A percentile compares a stretch with the other conserved stretches of the same genome.
Evolutionary conservation across 2,888 invertebrate genomes (phyloP).

Genomic region (Altica lythri): DNA sequence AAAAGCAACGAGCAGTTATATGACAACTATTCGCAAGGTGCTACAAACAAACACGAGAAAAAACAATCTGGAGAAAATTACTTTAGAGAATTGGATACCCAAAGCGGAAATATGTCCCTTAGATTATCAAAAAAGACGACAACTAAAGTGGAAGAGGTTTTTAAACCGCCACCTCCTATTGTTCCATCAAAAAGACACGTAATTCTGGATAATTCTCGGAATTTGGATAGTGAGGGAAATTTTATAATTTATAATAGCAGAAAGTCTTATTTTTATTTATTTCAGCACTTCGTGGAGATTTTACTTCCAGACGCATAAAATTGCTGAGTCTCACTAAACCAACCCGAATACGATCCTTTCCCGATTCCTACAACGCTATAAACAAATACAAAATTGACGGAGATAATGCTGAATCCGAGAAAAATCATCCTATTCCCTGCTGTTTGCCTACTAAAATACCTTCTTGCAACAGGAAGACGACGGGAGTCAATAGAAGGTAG

Average conservation of each 20-base stretch:
- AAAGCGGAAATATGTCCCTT: constrained; percentile 11
- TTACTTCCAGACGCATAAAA: constrained; percentile 30
- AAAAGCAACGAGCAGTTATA: neutral
- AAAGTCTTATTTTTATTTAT: too few species aligned
- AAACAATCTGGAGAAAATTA: constrained; percentile 22
- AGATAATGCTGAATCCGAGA: constrained; percentile 25
- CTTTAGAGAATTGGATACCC: constrained; percentile 17
- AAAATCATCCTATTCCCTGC: constrained; percentile 11
- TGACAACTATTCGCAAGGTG: constrained; percentile 8
- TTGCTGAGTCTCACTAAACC: constrained; percentile 26
- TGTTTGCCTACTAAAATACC: constrained; percentile 19
- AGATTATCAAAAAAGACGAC: constrained; percentile 13
- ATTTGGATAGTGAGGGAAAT: neutral
- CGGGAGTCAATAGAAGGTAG: constrained; percentile 16
- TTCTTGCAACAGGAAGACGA: constrained; percentile 11
- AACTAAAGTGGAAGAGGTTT: constrained; percentile 23
- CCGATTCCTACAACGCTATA: constrained; percentile 21
- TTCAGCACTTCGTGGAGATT: constrained; percentile 6
- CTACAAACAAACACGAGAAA: constrained; percentile 20
- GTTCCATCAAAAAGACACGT: constrained; percentile 16
- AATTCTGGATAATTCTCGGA: constrained; percentile 17
- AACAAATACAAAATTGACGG: constrained; percentile 31
- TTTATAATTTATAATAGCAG: too few species aligned
- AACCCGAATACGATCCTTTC: constrained; percentile 28
- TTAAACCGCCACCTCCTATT: constrained; percentile 24